Conservation (phyloP, 2,888 invertebrate species). For the Pachymerium ferrugineum region DNA sequence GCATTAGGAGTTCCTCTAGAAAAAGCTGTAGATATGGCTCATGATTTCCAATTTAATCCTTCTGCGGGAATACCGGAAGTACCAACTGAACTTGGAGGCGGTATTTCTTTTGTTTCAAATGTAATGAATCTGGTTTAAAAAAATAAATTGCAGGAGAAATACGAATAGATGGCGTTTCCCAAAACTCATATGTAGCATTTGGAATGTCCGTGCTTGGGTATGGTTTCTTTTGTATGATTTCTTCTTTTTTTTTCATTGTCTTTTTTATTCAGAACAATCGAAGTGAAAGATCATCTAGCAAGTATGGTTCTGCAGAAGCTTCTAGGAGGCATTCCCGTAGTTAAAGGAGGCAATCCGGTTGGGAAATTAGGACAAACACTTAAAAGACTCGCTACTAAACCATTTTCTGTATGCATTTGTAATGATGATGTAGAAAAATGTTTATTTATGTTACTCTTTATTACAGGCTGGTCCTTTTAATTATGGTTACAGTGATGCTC, state of each 20-base stretch:
- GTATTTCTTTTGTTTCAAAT: constrained; percentile 43
- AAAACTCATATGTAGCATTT: constrained; percentile 62
- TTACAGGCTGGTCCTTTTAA: constrained; percentile 65
- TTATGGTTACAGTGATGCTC: constrained; percentile 75
- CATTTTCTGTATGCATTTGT: constrained; percentile 46
- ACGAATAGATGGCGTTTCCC: constrained; percentile 56
- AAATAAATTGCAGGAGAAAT: constrained; percentile 53
- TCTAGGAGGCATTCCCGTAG: no score
- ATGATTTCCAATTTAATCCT: no score
- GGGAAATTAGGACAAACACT: no score
- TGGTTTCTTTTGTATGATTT: background rate
- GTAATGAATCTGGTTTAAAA: background rate
- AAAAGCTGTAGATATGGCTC: no score
- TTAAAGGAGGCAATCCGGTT: no score
- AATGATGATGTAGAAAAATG: background rate
- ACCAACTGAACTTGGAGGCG: constrained; percentile 61
- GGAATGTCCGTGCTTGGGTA: background rate
- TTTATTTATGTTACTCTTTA: background rate
- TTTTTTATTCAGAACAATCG: constrained; percentile 39
- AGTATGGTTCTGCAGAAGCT: constrained; percentile 63
- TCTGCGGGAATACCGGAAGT: constrained; percentile 41
- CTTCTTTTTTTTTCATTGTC: background rate
- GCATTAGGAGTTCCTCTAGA: no score
- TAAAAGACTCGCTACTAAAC: constrained; percentile 62
- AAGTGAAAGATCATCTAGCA: constrained; percentile 55